A percentile compares a stretch with the other conserved stretches of the same genome.
phyloP scores from a whole-genome alignment of 2,888 invertebrate genomes.

The Noctua janthe region DNA sequence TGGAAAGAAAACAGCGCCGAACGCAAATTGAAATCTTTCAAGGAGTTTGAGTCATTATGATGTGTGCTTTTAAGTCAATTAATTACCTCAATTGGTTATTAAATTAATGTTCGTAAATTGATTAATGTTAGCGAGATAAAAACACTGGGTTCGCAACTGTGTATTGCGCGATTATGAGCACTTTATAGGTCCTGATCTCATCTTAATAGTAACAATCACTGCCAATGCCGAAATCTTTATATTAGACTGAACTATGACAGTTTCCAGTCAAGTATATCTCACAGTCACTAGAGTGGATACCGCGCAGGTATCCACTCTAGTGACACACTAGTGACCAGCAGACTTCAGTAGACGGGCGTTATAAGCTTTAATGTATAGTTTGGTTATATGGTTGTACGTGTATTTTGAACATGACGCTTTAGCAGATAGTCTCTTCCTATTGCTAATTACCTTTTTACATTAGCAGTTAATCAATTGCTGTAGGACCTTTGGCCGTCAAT shows the following conservation, averaged over 20 bases:
- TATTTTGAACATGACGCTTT: neutral
- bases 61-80: slow-evolving; percentile 55
- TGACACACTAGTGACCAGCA: neutral
- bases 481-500: neutral
- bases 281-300: neutral
- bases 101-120: slow-evolving; percentile 28
- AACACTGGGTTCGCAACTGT: neutral
- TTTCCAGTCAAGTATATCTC: neutral
- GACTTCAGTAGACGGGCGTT: neutral
- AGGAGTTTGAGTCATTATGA: slow-evolving; percentile 59
- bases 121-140: neutral
- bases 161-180: neutral
- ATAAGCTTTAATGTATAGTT: neutral
- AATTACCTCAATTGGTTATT: slow-evolving; percentile 54
- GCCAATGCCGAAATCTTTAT: neutral
- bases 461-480: neutral
- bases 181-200: neutral
- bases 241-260: neutral
- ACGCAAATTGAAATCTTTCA: slow-evolving; percentile 62
- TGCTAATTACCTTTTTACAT: neutral
- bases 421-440: neutral
- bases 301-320: too few relatives aligned
- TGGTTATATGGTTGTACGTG: neutral
- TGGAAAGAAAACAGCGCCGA: slow-evolving; percentile 59
- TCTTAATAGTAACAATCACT: neutral